Conservation (phyloP, 2,797 vertebrate genomes). For the Podarcis lilfordi region DNA sequence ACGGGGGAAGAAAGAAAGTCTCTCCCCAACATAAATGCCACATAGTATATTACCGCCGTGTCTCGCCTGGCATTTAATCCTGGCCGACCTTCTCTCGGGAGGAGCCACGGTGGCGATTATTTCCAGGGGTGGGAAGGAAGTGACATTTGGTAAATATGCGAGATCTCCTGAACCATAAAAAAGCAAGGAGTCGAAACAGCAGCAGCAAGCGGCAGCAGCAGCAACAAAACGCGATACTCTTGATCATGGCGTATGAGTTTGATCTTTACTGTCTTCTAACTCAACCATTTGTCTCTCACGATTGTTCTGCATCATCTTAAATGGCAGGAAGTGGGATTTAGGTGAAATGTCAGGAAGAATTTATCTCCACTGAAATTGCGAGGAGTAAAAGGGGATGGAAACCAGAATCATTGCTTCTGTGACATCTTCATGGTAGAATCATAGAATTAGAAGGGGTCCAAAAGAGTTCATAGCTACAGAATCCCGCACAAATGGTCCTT, state of each 20-base stretch:
- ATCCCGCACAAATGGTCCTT: too few species aligned
- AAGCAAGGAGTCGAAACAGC: neutral
- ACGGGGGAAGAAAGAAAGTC: too few species aligned
- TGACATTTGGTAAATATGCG: conserved; percentile 39
- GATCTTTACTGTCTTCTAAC: conserved; percentile 7
- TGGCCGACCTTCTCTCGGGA: conserved; percentile 15
- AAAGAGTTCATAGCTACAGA: too few species aligned
- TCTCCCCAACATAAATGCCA: conserved; percentile 34
- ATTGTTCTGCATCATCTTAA: neutral
- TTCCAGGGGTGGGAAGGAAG: conserved; percentile 30
- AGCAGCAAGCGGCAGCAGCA: too few species aligned
- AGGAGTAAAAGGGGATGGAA: neutral
- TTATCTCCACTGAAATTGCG: neutral
- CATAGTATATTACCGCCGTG: neutral
- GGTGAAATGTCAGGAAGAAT: neutral
- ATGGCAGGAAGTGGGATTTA: neutral
- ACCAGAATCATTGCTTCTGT: neutral
- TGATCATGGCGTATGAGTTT: conserved; percentile 16
- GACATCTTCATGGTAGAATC: neutral
- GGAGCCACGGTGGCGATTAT: conserved; percentile 15
- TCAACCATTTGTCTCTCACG: neutral
- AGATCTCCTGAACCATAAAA: conserved; percentile 13
- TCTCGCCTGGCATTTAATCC: conserved; percentile 6
- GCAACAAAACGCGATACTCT: neutral
- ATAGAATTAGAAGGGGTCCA: too few species aligned